Percentiles rank a stretch among this genome's conserved stretches.
These are phyloP conservation scores for Drosophila virilis DNA, from an alignment of 1,140 invertebrate genomes.

Conservation along the genomic window DNA sequence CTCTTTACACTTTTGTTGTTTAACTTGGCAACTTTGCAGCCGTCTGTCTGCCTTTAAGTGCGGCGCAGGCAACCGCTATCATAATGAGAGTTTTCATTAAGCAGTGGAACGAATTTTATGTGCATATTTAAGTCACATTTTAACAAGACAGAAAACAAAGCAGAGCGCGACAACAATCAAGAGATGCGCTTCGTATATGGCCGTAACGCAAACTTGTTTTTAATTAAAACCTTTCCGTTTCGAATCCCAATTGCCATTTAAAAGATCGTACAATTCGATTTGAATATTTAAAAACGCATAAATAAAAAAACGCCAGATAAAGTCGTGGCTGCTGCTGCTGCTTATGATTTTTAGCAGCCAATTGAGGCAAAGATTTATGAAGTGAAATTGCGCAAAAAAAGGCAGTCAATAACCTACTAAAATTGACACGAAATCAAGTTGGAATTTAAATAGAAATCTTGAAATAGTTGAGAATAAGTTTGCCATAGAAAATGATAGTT, in stretches of 20 bases:
- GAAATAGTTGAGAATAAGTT: too few relatives aligned
- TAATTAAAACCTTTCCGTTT: slow-evolving; percentile 74
- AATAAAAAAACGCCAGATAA: slow-evolving; percentile 65
- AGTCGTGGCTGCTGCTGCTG: slow-evolving; percentile 18
- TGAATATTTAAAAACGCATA: slow-evolving; percentile 73
- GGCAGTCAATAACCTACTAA: slow-evolving; percentile 37
- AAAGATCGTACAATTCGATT: slow-evolving; percentile 58
- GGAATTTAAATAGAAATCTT: neutral
- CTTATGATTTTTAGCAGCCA: slow-evolving; percentile 49
- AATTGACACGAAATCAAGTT: neutral
- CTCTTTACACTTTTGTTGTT: slow-evolving; percentile 46
- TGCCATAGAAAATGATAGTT: too few relatives aligned
- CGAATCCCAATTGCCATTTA: slow-evolving; percentile 53
- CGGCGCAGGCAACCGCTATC: neutral
- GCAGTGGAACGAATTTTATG: slow-evolving; percentile 19
- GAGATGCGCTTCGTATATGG: slow-evolving; percentile 31
- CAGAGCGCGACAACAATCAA: slow-evolving; percentile 22
- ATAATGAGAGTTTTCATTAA: slow-evolving; percentile 56
- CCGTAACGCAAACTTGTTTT: slow-evolving; percentile 71
- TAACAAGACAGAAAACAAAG: slow-evolving; percentile 48
- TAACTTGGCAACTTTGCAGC: slow-evolving; percentile 74
- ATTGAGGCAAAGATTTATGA: slow-evolving; percentile 58
- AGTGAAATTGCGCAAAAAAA: slow-evolving; percentile 28
- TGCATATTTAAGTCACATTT: slow-evolving; percentile 41
- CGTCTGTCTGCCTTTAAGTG: slow-evolving; percentile 55